Base-by-base conservation (phyloP, 2,888 invertebrate species). In the Nomada flava region DNA sequence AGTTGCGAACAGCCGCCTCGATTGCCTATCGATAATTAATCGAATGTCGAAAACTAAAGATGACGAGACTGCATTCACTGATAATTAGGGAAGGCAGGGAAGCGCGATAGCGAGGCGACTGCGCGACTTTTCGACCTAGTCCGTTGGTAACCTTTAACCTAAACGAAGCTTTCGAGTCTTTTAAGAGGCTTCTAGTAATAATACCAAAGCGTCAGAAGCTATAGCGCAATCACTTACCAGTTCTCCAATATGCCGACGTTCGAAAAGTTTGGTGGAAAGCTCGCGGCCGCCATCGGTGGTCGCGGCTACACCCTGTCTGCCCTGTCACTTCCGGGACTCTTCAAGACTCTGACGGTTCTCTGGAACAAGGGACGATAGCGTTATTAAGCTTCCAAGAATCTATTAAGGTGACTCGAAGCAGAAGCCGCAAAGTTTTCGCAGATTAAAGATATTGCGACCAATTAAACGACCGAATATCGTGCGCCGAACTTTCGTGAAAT, bases 221-320 rank as follows among this genome's bases (percentile, higher is more conserved):
- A 59, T 83, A 84, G 79, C 68, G 57, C 52, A 72, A 60, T 78
- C 69, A 93, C 93, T 93, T 87, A 93, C 93, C 93, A 92, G 88
- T 92, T 93, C 88, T 93, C 93, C 83, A 93, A 89, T 83, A 93
- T 91, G 89, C 92, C 91, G 90, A 93, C 92, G 92, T 92, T 93
- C 78, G 91, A 89, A 86, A 93, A 93, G 90, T 92, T 92, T 76
- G 92, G 92, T 71, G 92, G 92, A 88, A 93, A 92, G 89, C 92
- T 93, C 89, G 93, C 93, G 91, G 93, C 92, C 91, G 93, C 92
- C 92, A 93, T 92, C 87, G 89, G 88, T 87, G 87, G 83, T 90
- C 88, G 89, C 90, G 89, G 89, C 89, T 90, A 84, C 88, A 88
- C 88, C 87, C 86, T 88, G 76, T 81, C 88, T 80, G 86, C 84